Conservation (phyloP, 2,888 invertebrate genomes). For the Epinotia nisella region DNA sequence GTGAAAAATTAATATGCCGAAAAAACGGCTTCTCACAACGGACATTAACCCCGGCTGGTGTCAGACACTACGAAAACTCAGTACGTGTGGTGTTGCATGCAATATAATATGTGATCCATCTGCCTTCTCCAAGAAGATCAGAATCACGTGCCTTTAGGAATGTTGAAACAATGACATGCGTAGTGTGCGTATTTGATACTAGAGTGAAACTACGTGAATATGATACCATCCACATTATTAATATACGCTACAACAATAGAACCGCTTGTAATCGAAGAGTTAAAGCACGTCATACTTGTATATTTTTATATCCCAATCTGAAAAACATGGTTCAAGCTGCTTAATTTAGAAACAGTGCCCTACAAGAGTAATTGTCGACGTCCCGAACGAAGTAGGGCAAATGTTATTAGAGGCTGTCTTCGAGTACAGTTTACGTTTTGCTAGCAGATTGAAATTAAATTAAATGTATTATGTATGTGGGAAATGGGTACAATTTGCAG, state of each 20-base stretch:
- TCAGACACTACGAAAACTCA: conserved; percentile 24
- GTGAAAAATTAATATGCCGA: conserved; percentile 29
- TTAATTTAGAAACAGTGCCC: conserved; percentile 8
- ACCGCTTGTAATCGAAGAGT: not conserved
- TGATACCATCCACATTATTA: not conserved
- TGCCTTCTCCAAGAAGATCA: conserved; percentile 2
- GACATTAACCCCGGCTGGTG: conserved; percentile 33
- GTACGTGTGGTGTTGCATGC: conserved; percentile 1
- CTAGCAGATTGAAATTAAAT: too few relatives aligned
- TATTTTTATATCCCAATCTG: not conserved
- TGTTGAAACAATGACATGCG: conserved; percentile 14
- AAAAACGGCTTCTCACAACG: conserved; percentile 30
- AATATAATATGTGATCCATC: not conserved
- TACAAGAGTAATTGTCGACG: conserved; percentile 1
- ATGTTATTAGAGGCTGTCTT: conserved; percentile 20
- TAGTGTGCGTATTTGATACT: not conserved
- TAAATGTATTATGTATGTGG: too few relatives aligned
- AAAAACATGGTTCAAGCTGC: conserved; percentile 1
- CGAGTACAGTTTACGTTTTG: conserved; percentile 16
- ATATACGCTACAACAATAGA: not conserved
- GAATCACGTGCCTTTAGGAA: conserved; percentile 18
- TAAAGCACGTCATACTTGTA: not conserved
- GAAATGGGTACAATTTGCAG: too few relatives aligned
- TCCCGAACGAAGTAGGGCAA: conserved; percentile 25
- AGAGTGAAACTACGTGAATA: not conserved